phyloP scores from a whole-genome alignment of 2,113 vertebrate species.

The Lamprologus lemairii region DNA sequence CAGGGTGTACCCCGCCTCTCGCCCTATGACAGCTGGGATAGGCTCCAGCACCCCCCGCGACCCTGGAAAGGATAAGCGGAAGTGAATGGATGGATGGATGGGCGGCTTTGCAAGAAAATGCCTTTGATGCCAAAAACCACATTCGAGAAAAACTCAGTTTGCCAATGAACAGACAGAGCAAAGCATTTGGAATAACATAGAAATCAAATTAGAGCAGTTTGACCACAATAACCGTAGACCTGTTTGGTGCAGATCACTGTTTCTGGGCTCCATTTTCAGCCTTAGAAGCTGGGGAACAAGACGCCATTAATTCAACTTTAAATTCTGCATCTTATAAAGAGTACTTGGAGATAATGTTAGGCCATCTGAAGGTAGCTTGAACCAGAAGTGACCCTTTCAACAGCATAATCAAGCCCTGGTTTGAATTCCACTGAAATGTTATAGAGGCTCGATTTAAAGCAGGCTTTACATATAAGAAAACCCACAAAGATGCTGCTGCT shows the following conservation, averaged over 20 bases:
- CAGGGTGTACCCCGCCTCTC: not conserved
- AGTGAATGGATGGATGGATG: not conserved
- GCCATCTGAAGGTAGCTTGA: not conserved
- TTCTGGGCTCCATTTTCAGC: not conserved
- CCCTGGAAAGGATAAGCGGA: not conserved
- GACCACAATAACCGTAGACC: not conserved
- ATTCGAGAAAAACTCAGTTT: not conserved
- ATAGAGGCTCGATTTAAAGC: not conserved
- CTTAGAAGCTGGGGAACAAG: not conserved
- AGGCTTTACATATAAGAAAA: not conserved
- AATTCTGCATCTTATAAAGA: not conserved
- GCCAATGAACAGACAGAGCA: not conserved
- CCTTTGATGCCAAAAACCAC: not conserved
- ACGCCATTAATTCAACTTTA: not conserved
- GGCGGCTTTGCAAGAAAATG: not conserved
- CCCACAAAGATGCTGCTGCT: not conserved
- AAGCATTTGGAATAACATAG: not conserved
- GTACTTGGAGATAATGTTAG: not conserved
- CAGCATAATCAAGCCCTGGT: not conserved
- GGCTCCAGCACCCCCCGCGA: not conserved
- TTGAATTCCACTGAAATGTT: not conserved
- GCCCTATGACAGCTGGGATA: not conserved
- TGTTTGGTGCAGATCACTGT: not conserved
- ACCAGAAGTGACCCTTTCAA: not conserved
- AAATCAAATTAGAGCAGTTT: not conserved